Conservation (phyloP, 2,797 vertebrate genomes). For the Microcaecilia unicolor region DNA sequence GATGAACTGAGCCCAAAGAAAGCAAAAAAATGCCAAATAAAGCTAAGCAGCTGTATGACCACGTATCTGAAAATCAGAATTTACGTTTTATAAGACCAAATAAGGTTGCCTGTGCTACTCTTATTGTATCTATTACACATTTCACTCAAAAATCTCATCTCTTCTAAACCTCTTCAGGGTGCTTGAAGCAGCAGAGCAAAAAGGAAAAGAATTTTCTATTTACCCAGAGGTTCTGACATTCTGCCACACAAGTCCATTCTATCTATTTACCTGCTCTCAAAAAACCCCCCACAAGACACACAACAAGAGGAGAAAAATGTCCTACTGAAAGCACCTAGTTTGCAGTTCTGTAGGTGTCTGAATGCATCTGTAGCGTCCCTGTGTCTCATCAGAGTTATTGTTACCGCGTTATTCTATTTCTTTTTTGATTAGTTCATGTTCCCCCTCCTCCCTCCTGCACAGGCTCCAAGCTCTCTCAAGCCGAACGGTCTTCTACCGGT, state of each 20-base stretch:
- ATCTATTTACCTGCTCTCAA: constrained; percentile 68
- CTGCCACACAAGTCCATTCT: constrained; percentile 68
- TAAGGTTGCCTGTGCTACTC: constrained; percentile 53
- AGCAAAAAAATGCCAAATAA: background rate
- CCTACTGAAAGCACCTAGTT: constrained; percentile 48
- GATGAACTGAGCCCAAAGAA: background rate
- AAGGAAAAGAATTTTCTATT: constrained; percentile 74
- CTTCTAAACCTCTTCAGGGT: constrained; percentile 62
- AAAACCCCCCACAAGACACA: constrained; percentile 60
- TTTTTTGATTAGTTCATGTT: constrained; percentile 73
- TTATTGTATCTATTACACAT: constrained; percentile 69
- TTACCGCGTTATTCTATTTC: constrained; percentile 70
- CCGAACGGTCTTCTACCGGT: constrained; percentile 69
- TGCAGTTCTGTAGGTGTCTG: constrained; percentile 58
- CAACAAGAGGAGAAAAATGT: constrained; percentile 51
- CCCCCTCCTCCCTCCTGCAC: no score
- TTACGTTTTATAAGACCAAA: constrained; percentile 59
- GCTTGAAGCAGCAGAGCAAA: constrained; percentile 60
- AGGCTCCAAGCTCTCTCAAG: constrained; percentile 68
- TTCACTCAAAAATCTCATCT: constrained; percentile 71
- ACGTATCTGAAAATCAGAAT: constrained; percentile 41
- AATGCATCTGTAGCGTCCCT: constrained; percentile 56
- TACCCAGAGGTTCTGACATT: constrained; percentile 67
- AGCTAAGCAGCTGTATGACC: background rate
- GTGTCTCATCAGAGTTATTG: constrained; percentile 71